Evolutionary conservation across 2,797 vertebrate genomes (phyloP).

Genomic region (Galaxias olidus): DNA sequence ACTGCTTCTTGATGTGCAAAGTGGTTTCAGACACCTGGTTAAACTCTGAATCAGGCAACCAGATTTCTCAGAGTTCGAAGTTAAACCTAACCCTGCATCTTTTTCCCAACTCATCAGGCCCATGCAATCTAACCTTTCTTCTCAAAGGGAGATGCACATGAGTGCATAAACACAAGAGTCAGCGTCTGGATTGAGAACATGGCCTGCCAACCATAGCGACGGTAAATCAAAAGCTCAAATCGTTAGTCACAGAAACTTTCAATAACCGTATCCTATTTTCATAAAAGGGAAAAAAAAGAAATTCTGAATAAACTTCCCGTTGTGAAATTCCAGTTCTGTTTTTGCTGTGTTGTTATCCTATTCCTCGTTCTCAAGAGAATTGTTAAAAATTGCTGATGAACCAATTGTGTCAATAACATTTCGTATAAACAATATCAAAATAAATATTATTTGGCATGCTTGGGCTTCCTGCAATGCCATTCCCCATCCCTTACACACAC

Average conservation of each 20-base stretch:
- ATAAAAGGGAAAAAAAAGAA: slow-evolving; percentile 36
- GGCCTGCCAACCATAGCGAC: slow-evolving; percentile 7
- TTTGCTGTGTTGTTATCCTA: slow-evolving; percentile 33
- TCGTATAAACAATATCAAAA: slow-evolving; percentile 42
- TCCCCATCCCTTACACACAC: slow-evolving; percentile 5
- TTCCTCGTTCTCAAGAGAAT: slow-evolving; percentile 50
- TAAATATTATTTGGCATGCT: slow-evolving; percentile 36
- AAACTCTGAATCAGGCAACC: background rate
- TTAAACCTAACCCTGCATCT: background rate
- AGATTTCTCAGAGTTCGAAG: background rate
- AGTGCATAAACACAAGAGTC: too few relatives aligned
- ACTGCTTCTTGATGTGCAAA: background rate
- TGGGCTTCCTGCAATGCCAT: background rate
- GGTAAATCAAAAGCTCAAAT: slow-evolving; percentile 12
- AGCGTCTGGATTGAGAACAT: too few relatives aligned
- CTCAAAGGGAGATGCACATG: too few relatives aligned
- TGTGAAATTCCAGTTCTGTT: slow-evolving; percentile 35
- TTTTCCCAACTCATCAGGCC: background rate
- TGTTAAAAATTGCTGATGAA: slow-evolving; percentile 33
- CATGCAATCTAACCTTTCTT: background rate
- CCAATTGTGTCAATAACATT: slow-evolving; percentile 39
- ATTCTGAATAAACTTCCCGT: slow-evolving; percentile 45
- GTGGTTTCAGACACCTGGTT: background rate
- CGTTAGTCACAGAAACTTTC: slow-evolving; percentile 17
- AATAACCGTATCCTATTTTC: slow-evolving; percentile 23